Conservation (phyloP, 2,888 invertebrate genomes). For the Erebia epiphron region DNA sequence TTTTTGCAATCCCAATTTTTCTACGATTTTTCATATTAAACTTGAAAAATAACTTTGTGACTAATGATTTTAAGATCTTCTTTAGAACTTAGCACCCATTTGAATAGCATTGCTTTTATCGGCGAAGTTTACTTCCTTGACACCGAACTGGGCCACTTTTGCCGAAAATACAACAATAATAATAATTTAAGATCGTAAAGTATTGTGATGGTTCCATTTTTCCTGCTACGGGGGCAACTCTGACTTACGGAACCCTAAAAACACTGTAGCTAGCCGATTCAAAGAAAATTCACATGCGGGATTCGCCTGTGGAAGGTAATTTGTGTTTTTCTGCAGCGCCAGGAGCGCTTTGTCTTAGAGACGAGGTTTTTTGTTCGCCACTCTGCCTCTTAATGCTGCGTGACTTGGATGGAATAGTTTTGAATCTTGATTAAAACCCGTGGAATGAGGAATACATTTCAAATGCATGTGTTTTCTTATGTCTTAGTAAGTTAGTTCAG, state of each 20-base stretch:
- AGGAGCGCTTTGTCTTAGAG: constrained; percentile 69
- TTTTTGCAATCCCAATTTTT: too few species aligned
- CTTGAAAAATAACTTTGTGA: too few species aligned
- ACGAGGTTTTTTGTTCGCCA: constrained; percentile 51
- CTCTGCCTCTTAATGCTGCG: constrained; percentile 54
- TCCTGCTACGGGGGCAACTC: too few species aligned
- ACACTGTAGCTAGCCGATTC: constrained; percentile 44
- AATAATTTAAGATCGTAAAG: too few species aligned
- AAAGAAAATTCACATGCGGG: constrained; percentile 66
- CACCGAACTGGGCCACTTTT: too few species aligned
- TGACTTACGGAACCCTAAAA: background rate
- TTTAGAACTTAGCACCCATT: too few species aligned
- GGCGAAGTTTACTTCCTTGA: too few species aligned
- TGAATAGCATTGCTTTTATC: too few species aligned
- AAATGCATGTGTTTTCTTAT: constrained; percentile 3
- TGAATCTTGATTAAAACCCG: constrained; percentile 48
- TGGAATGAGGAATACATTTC: constrained; percentile 12
- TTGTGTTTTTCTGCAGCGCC: constrained; percentile 70
- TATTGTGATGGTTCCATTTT: too few species aligned
- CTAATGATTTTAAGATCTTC: too few species aligned
- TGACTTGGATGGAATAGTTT: constrained; percentile 43
- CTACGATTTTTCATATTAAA: too few species aligned
- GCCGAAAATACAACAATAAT: too few species aligned
- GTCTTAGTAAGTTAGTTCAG: background rate
- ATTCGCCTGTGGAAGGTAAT: constrained; percentile 70